These are phyloP conservation scores for Solen grandis DNA, from an alignment of 1,140 invertebrate species.

Conservation along the genomic window DNA sequence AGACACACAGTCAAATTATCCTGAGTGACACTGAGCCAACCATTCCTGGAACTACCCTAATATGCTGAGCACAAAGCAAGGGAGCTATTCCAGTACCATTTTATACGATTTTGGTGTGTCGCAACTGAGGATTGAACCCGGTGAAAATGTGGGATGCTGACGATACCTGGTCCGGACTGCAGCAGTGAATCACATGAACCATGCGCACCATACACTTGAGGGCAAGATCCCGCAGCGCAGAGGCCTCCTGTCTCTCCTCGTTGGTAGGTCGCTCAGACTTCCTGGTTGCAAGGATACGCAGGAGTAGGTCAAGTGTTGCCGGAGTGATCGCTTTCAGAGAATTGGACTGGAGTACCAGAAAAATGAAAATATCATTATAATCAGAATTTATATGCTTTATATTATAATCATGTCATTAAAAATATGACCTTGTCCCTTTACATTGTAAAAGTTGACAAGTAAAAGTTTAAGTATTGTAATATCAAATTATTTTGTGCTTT, in stretches of 20 bases:
- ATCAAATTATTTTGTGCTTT: no score
- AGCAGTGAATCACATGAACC: slow-evolving; percentile 83
- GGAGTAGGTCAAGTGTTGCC: slow-evolving; percentile 84
- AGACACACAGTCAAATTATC: no score
- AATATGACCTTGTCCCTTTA: not conserved
- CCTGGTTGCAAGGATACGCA: slow-evolving; percentile 76
- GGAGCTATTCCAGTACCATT: no score
- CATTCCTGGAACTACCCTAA: no score
- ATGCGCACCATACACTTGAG: slow-evolving; percentile 84
- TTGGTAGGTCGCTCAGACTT: slow-evolving; percentile 65
- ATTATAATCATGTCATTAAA: not conserved
- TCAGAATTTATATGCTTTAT: not conserved
- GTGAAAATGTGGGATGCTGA: no score
- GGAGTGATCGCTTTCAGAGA: slow-evolving; percentile 85
- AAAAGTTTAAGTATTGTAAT: no score
- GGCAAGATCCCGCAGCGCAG: slow-evolving; percentile 80
- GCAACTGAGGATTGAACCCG: no score
- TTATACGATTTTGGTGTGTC: no score
- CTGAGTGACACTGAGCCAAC: no score
- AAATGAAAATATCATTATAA: not conserved
- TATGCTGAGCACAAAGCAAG: no score
- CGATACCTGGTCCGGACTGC: slow-evolving; percentile 85
- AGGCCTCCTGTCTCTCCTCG: slow-evolving; percentile 78
- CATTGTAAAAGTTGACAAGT: no score
- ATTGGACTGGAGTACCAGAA: slow-evolving; percentile 82